Base-by-base conservation (phyloP, 2,797 vertebrate genomes). In the Silurus lanzhouensis region DNA sequence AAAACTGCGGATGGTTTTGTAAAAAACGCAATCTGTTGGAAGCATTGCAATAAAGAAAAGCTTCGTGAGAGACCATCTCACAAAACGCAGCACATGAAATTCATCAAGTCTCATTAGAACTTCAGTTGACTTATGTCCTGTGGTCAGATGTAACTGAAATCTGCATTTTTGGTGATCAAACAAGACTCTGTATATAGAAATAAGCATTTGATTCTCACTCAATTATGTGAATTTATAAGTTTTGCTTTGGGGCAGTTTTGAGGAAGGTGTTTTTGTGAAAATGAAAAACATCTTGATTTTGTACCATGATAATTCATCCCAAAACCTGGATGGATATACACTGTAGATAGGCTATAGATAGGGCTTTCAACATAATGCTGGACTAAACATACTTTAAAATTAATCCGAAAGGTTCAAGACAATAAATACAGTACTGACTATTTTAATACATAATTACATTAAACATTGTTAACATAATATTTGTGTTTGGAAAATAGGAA, bases 1-100 rank as follows among this genome's bases (percentile, higher is more conserved):
- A 46, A 76, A 70, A 48, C 20, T 8, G 25, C 74, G n/a, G n/a
- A 52, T 82, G 66, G 70, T 25, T 55, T 84, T 72, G 48, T 31
- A 81, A 60, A 22, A 9, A 60, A 17, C 15, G 0, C 22, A n/a
- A 52, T 9, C n/a, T 75, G 20, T 8, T 25, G 10, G 20, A 25
- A n/a, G 60, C 38, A 25, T 17, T 46, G 20, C 55, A 63, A 44
- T 22, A 61, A 61, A n/a, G 12, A 14, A 4, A n/a, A 6, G 12
- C 58, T 79, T 63, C 19, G 6, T n/a, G 31, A 14, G 12, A 61
- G 12, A 61, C 20, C 57, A n/a, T 38, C 20, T 38, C 58, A 44
- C 10, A 22, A 78, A 20, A 22, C 1, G 48, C 48, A 25, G 6
- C 2, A 4, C 17, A 46, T 46, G 38, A 46, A 68, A 8, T 48